Evolutionary conservation across 2,797 vertebrate species (phyloP).

Genomic region (Sebastiscus albofasciatus): DNA sequence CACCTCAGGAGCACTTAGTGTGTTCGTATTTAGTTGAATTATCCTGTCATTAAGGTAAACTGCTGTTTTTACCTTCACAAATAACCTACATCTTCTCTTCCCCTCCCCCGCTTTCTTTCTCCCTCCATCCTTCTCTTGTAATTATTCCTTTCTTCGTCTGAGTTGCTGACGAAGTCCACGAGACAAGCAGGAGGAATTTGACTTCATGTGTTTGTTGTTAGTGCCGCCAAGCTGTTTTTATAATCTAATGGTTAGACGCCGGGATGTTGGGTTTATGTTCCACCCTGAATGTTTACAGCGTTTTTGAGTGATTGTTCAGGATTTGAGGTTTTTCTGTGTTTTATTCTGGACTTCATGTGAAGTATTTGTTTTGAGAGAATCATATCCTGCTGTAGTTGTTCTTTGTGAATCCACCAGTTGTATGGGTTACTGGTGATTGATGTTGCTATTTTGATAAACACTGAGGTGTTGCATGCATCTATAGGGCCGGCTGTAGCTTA

Average conservation of each 20-base stretch:
- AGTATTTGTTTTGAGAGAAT: conserved; percentile 9
- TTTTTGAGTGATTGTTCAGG: conserved; percentile 16
- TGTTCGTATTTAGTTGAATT: not conserved
- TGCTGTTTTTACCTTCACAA: not conserved
- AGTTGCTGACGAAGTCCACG: conserved; percentile 20
- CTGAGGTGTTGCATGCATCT: not conserved
- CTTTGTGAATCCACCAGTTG: not conserved
- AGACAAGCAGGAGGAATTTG: conserved; percentile 33
- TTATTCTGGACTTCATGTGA: not conserved
- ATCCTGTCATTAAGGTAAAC: not conserved
- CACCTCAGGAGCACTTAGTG: not conserved
- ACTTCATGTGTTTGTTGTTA: conserved; percentile 78
- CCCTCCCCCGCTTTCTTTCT: not conserved
- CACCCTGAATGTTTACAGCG: conserved; percentile 59
- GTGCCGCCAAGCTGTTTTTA: conserved; percentile 50
- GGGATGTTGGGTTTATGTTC: conserved; percentile 54
- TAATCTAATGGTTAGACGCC: conserved; percentile 46
- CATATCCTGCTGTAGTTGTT: conserved; percentile 7
- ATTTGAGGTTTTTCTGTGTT: conserved; percentile 25
- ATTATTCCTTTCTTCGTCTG: conserved; percentile 35
- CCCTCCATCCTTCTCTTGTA: conserved; percentile 11
- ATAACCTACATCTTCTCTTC: not conserved
- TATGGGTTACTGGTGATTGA: not conserved
- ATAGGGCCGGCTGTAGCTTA: not conserved
- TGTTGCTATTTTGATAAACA: conserved; percentile 5